These are phyloP conservation scores for Callipepla squamata DNA, from an alignment of 2,113 vertebrate genomes.

Conservation along the genomic window DNA sequence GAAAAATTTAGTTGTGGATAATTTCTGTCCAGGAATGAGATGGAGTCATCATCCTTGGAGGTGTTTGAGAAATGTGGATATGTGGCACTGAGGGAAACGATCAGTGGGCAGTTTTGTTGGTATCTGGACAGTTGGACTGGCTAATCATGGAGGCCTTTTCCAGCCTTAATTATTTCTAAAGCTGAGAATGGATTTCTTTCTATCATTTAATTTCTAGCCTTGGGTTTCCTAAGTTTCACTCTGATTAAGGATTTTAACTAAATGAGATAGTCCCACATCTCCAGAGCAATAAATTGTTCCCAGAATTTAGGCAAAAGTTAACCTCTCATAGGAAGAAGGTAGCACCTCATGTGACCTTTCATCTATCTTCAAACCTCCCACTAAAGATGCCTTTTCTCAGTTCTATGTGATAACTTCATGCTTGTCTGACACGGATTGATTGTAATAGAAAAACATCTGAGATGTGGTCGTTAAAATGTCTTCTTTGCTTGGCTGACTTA, in stretches of 20 bases:
- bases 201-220: neutral
- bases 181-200: neutral
- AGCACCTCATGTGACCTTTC: neutral
- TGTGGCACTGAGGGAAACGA: too few species aligned
- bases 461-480: neutral
- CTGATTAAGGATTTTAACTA: neutral
- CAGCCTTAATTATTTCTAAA: neutral
- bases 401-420: neutral
- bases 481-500: neutral
- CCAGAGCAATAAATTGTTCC: neutral
- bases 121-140: too few species aligned
- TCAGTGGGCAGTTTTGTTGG: too few species aligned
- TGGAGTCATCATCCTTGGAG: too few species aligned
- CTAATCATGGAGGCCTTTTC: too few species aligned
- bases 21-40: neutral
- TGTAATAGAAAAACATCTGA: neutral
- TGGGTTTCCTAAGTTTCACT: neutral
- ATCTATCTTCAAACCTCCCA: neutral
- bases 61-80: too few species aligned
- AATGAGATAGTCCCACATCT: neutral
- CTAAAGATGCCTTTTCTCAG: neutral
- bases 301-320: neutral
- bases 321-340: neutral
- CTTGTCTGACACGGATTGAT: neutral
- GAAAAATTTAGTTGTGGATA: neutral